Percentiles rank a stretch among this genome's conserved stretches.
phyloP scores from a whole-genome alignment of 2,888 invertebrate species.

The Chymomyza procnemis region DNA sequence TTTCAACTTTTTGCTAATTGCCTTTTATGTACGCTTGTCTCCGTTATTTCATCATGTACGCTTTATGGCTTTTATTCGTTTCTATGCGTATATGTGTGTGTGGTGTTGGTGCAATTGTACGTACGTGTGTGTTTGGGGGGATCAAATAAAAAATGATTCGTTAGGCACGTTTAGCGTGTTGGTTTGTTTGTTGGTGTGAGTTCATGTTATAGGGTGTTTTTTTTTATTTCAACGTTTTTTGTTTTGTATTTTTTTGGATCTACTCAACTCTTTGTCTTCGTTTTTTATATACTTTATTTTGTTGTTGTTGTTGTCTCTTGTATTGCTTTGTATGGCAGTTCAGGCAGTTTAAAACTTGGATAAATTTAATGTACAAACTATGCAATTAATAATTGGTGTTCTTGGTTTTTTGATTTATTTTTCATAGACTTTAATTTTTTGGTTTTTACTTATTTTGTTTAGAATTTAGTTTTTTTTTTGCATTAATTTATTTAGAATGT shows the following conservation, averaged over 20 bases:
- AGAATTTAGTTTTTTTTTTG: neutral
- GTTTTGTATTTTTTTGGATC: constrained; percentile 7
- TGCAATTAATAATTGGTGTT: constrained; percentile 23
- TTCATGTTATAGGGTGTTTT: constrained; percentile 18
- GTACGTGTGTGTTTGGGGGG: constrained; percentile 14
- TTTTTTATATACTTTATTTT: constrained; percentile 26
- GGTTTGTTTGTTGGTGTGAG: constrained; percentile 18
- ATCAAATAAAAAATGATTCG: constrained; percentile 10
- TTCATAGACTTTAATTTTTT: neutral
- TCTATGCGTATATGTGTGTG: constrained; percentile 1
- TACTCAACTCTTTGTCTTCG: constrained; percentile 27
- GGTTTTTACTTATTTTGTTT: neutral
- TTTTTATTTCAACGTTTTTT: neutral
- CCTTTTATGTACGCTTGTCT: constrained; percentile 11
- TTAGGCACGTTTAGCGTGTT: constrained; percentile 27
- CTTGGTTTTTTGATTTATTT: constrained; percentile 11
- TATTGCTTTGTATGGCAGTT: constrained; percentile 70
- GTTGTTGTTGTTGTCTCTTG: constrained; percentile 11
- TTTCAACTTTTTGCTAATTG: constrained; percentile 36
- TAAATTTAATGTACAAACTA: constrained; percentile 1
- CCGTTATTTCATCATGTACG: constrained; percentile 5
- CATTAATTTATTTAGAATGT: neutral
- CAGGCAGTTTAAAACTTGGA: constrained; percentile 44
- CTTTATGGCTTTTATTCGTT: constrained; percentile 4
- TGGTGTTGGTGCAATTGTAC: constrained; percentile 11